phyloP scores from a whole-genome alignment of 2,888 invertebrate species.

The Dione vanillae region DNA sequence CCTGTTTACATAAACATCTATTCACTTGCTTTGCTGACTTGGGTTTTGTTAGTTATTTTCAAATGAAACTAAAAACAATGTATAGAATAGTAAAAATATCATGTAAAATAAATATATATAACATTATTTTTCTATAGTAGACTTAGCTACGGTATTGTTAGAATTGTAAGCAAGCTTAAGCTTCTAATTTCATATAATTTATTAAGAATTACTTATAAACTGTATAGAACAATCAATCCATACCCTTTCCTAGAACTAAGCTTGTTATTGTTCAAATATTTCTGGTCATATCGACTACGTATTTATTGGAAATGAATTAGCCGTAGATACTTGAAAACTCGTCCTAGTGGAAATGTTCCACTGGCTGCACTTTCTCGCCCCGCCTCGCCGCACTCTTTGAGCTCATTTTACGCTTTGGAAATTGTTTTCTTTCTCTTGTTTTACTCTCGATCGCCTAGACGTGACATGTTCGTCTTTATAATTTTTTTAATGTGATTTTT shows the following conservation, averaged over 20 bases:
- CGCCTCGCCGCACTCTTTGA: conserved; percentile 46
- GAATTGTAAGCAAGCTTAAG: too few relatives aligned
- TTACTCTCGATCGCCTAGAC: conserved; percentile 26
- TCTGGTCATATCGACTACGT: conserved; percentile 19
- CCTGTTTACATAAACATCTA: conserved; percentile 10
- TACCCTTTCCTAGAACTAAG: not conserved
- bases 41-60: not conserved
- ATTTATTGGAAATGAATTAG: conserved; percentile 35
- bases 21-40: conserved; percentile 8
- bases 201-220: too few relatives aligned
- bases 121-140: too few relatives aligned
- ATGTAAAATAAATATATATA: too few relatives aligned
- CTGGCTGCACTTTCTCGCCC: conserved; percentile 48
- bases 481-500: too few relatives aligned
- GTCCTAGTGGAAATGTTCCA: conserved; percentile 51
- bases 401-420: conserved; percentile 49
- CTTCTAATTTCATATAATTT: too few relatives aligned
- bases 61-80: too few relatives aligned
- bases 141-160: too few relatives aligned
- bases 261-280: conserved; percentile 1
- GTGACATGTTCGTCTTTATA: not conserved
- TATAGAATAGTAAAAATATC: too few relatives aligned
- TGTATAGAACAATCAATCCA: too few relatives aligned
- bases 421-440: conserved; percentile 43
- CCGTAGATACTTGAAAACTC: conserved; percentile 37